Evolutionary conservation across 2,888 invertebrate species (phyloP), one percentile per base, ranked within the genome.

Genomic region (Caradrina clavipalpis): DNA sequence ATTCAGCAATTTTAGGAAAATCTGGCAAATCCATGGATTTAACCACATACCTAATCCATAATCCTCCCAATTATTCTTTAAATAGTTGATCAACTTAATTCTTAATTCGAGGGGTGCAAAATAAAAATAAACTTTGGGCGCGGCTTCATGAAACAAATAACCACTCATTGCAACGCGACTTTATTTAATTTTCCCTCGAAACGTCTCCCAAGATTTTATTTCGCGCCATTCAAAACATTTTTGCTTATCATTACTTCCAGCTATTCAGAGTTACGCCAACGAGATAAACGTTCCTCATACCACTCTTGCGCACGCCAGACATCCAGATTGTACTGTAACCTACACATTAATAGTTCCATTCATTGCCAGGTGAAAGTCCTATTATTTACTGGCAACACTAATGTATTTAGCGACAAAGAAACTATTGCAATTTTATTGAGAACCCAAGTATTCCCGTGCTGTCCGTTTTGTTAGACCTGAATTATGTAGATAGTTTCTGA

Each of bases 361-460:
- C 81, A 84, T 85, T 81, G 72, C 72, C 57, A 62, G 58, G 77
- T 56, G 83, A 84, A 84, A 83, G 83, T 83, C 82, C 73, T 81
- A 86, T 86, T 85, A 86, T 83, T 82, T 84, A 76, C 73, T 67
- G 76, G 81, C 73, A 84, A 81, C 76, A 67, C 77, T 80, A 86
- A 85, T 87, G 77, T 78, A 85, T 83, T 80, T 81, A 84, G 80
- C 78, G 75, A 84, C 86, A 86, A 87, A 83, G 86, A 86, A 87
- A 87, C 86, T 79, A 78, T 85, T 84, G 85, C 84, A 82, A 87
- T 86, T 85, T 82, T 84, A 81, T 81, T 74, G 80, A 80, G 77
- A 71, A 57, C 66, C 73, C 47, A 78, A 75, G 80, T 78, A 87
- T 89, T 86, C 72, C 76, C 39, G 51, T 63, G 78, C 72, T 77